phyloP scores from a whole-genome alignment of 2,888 invertebrate species.

The Malacosoma neustria region DNA sequence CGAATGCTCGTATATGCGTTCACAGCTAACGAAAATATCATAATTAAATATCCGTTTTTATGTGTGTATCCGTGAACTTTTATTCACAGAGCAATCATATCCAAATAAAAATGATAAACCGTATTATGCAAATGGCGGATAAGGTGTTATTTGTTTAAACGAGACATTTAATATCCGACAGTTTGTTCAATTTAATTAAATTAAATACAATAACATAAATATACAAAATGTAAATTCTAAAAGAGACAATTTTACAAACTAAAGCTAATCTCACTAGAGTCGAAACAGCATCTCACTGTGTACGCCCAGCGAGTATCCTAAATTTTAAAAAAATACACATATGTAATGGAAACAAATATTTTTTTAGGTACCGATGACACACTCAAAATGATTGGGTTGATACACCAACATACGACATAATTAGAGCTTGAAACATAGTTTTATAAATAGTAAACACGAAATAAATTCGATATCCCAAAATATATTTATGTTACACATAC shows the following conservation, averaged over 20 bases:
- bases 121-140: neutral
- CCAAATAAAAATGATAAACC: neutral
- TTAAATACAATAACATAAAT: constrained; percentile 8
- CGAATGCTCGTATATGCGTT: no score
- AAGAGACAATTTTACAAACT: constrained; percentile 19
- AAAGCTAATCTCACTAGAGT: constrained; percentile 38
- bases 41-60: neutral
- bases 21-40: no score
- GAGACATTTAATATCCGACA: neutral
- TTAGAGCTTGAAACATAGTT: no score
- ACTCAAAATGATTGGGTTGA: no score
- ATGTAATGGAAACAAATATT: no score
- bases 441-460: no score
- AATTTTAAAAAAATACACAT: no score
- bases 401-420: no score
- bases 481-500: no score
- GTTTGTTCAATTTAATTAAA: constrained; percentile 1
- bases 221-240: constrained; percentile 7
- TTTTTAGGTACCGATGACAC: no score
- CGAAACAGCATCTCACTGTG: constrained; percentile 36
- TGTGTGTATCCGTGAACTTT: neutral
- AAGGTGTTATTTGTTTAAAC: neutral
- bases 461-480: no score
- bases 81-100: neutral
- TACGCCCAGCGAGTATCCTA: constrained; percentile 20